These are phyloP conservation scores for Plebejus melissa DNA, from an alignment of 2,888 invertebrate genomes.

Conservation along the genomic window DNA sequence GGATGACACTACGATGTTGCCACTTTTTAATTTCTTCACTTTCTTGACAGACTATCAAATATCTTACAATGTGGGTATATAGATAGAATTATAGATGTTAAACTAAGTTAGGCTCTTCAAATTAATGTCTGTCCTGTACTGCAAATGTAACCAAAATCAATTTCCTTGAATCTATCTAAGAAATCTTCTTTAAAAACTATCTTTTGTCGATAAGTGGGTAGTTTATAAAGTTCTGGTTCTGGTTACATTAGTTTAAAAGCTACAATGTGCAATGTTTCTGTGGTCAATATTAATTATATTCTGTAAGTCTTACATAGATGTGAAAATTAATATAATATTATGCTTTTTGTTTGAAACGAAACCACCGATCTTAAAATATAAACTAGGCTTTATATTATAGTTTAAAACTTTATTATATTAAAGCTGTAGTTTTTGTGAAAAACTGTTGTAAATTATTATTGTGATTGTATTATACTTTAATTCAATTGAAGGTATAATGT, in stretches of 20 bases:
- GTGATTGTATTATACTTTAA: neutral
- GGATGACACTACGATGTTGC: no score
- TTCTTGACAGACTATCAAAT: neutral
- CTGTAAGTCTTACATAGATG: slow-evolving; percentile 1
- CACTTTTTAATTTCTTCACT: no score
- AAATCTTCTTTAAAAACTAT: neutral
- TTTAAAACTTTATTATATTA: neutral
- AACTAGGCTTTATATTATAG: slow-evolving; percentile 3
- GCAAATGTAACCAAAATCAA: neutral
- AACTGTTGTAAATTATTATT: neutral
- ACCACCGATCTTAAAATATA: neutral
- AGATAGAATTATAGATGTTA: slow-evolving; percentile 3
- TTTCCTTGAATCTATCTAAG: neutral
- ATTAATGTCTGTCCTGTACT: neutral
- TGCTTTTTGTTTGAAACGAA: neutral
- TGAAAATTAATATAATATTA: neutral
- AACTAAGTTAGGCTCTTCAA: slow-evolving; percentile 2
- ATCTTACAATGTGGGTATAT: neutral
- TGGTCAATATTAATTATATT: neutral
- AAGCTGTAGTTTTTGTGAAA: neutral
- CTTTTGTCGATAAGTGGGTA: neutral
- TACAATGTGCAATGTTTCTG: neutral
- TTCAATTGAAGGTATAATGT: neutral
- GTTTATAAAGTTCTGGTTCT: neutral
- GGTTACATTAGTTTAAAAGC: neutral